phyloP scores from a whole-genome alignment of 2,888 invertebrate species.

The Mimas tiliae region DNA sequence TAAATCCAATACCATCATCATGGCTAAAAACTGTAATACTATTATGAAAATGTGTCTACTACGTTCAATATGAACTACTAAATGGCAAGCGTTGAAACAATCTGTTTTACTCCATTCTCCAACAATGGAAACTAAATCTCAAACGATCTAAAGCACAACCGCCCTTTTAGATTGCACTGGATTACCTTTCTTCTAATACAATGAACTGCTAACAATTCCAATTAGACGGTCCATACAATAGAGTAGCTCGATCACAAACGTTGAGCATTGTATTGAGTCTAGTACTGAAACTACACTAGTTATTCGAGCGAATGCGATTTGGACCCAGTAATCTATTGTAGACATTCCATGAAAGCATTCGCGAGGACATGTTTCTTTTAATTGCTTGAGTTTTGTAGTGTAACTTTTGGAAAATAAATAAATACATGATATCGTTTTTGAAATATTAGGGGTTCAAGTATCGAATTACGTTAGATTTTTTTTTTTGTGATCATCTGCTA shows the following conservation, averaged over 20 bases:
- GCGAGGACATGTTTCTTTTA: background rate
- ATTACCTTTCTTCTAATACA: slow-evolving; percentile 27
- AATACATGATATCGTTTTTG: no score
- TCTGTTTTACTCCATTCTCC: no score
- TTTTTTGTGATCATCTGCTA: no score
- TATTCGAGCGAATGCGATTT: slow-evolving; percentile 32
- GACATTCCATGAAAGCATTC: background rate
- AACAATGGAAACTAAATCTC: background rate
- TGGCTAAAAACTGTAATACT: no score
- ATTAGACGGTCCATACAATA: slow-evolving; percentile 44
- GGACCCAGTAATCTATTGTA: slow-evolving; percentile 13
- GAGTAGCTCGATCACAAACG: slow-evolving; percentile 38
- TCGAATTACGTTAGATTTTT: no score
- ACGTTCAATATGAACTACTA: no score
- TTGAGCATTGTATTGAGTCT: slow-evolving; percentile 32
- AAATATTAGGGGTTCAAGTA: no score
- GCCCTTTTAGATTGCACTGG: background rate
- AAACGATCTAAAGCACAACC: background rate
- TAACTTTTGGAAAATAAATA: background rate
- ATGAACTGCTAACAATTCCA: slow-evolving; percentile 39
- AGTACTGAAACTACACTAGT: slow-evolving; percentile 32
- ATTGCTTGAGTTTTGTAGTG: background rate
- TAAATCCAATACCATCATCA: no score
- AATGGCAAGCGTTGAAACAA: no score
- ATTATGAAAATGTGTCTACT: no score